Evolutionary conservation across 2,888 invertebrate species (phyloP).

Genomic region (Tenthredo livida): DNA sequence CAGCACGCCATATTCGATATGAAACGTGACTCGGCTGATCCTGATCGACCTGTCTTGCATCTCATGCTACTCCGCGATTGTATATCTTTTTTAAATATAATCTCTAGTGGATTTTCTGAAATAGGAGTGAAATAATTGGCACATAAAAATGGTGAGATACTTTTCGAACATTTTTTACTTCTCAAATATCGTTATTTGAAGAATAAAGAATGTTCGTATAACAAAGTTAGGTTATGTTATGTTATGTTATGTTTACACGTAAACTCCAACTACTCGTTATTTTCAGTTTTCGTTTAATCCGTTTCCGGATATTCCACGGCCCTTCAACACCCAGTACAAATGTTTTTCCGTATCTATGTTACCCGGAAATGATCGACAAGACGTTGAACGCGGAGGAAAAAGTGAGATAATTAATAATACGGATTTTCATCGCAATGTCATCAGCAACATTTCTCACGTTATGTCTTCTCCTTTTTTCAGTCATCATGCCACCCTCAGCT

Average conservation of each 20-base stretch:
- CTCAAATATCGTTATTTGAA: not conserved
- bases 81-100: conserved; percentile 34
- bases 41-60: not conserved
- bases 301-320: conserved; percentile 91
- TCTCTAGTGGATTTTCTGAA: not conserved
- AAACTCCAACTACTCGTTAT: conserved; percentile 68
- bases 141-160: conserved; percentile 27
- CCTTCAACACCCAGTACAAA: conserved; percentile 91
- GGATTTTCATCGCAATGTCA: not conserved
- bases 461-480: conserved; percentile 79
- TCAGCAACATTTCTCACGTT: conserved; percentile 25
- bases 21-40: conserved; percentile 40
- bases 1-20: not conserved
- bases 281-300: conserved; percentile 94
- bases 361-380: conserved; percentile 94
- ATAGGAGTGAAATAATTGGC: not conserved
- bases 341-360: conserved; percentile 98
- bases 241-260: not conserved
- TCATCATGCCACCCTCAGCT: conserved; percentile 99
- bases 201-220: not conserved
- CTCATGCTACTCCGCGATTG: not conserved
- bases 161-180: not conserved
- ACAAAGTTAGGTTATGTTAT: not conserved
- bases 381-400: conserved; percentile 98
- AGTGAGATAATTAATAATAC: conserved; percentile 81